Base-by-base conservation (phyloP, 2,113 vertebrate species). In the Pavo muticus region DNA sequence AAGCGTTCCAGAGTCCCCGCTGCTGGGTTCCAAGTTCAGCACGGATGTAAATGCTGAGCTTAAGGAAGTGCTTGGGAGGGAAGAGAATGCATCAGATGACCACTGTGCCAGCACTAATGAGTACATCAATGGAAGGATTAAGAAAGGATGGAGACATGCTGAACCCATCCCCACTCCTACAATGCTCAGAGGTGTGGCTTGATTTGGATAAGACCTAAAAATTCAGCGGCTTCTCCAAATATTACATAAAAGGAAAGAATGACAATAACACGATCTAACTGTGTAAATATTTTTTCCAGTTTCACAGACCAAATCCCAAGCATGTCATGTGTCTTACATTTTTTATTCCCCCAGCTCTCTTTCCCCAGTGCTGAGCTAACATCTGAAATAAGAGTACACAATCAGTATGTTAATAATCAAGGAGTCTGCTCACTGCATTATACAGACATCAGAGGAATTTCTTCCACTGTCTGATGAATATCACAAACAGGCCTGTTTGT, bases 191-290 rank as follows among this genome's bases (percentile, higher is more conserved):
- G 94, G 90, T 96, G 94, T 86, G 95, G 93, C 92, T 87, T 93
- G 86, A 10, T 79, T 79, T 50, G 86, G 80, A 73, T 39, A 92
- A 88, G 90, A 70, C 88, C 30, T 47, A 67, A 93, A 77, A 94
- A 94, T 70, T 78, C 94, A 71, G 71, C 29, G 3, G 74, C 79
- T 94, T 85, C 88, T 95, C 94, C 95, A 95, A 88, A 92, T 91
- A 88, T 97, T 78, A 95, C 94, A 88, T 88, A 92, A 93, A 95
- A 96, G 94, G 94, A 97, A 97, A 96, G 81, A 90, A 87, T 93
- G 82, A 92, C 68, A 74, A 89, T 93, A 90, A 48, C 77, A 88
- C 45, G 17, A 91, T 56, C 84, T 95, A 95, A 96, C 73, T 2
- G 0, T 90, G 84, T 95, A 95, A 95, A 95, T 95, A 91, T 94